Base-by-base conservation (phyloP, 2,888 invertebrate genomes). In the Allolobophora icterica region DNA sequence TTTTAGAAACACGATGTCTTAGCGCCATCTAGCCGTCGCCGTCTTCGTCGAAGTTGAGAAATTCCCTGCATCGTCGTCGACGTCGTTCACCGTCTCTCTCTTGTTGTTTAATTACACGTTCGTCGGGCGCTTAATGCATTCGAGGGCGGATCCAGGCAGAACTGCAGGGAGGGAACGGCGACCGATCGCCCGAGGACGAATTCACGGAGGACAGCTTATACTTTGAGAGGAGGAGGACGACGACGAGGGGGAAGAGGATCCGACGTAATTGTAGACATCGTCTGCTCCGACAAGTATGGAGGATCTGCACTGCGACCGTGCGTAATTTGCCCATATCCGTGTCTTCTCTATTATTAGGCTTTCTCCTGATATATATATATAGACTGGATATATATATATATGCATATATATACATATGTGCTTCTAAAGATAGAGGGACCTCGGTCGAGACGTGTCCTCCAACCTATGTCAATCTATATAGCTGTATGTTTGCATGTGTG, bases 401-500 rank as follows among this genome's bases (percentile, higher is more conserved):
- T 15, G 19, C 5, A 6, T 89, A 40, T 89, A 89, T 15, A 35
- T 35, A 40, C 1, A 89, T 8, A 89, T 89, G 19, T 40, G 35
- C 33, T 40, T 0, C 38, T 89, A 42, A 45, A 89, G 30, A 42
- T 89, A 89, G 40, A 89, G 30, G 45, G 34, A 38, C 40, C 30
- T 89, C 35, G 38, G 8, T n/a, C 40, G 15, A 1, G 52, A 52
- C 71, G 71, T 71, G 71, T 84, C 30, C 35, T 35, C 3, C 38
- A 5, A 84, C 21, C 19, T 24, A 38, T 38, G 8, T 17, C 21
- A 5, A n/a, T 42, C 30, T 91, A 33, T 42, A 35, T 90, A 17
- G 33, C n/a, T 35, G 40, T 38, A 40, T 87, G 87, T 89, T 33
- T 30, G 52, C n/a, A 3, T 90, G 45, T 90, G 90, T 91, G 42